Conservation (phyloP, 2,888 invertebrate genomes). For the Yponomeuta sedellus region DNA sequence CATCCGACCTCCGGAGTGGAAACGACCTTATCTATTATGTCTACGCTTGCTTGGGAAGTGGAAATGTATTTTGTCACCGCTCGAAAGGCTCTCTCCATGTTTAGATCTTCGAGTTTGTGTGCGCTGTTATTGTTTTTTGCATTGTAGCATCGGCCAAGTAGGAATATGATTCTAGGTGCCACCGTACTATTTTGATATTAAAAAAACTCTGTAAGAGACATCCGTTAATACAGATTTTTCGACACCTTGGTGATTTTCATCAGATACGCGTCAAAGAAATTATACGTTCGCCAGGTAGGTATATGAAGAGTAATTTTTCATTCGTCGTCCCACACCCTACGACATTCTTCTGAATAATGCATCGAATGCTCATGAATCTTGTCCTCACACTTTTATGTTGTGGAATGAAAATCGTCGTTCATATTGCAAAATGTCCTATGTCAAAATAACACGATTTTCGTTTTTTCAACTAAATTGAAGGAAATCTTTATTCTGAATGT, state of each 20-base stretch:
- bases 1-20: slow-evolving; percentile 24
- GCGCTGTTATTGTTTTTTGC: background rate
- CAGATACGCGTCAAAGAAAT: background rate
- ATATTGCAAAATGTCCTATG: too few species aligned
- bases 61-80: slow-evolving; percentile 25
- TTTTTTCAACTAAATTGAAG: too few species aligned
- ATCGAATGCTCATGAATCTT: slow-evolving; percentile 20
- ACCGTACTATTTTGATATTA: background rate
- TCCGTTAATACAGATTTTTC: background rate
- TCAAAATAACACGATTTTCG: too few species aligned
- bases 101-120: background rate
- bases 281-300: background rate
- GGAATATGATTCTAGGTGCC: too few species aligned
- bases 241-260: slow-evolving; percentile 7
- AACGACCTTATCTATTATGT: slow-evolving; percentile 27
- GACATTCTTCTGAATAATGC: slow-evolving; percentile 39
- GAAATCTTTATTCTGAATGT: too few species aligned
- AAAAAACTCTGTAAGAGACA: background rate
- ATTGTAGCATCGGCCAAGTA: too few species aligned
- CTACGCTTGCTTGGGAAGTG: slow-evolving; percentile 21
- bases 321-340: slow-evolving; percentile 29
- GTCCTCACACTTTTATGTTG: background rate
- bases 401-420: background rate
- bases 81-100: background rate
- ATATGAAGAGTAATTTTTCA: slow-evolving; percentile 29